Evolutionary conservation across 2,797 vertebrate species (phyloP).

Genomic region (Coregonus suidteri): DNA sequence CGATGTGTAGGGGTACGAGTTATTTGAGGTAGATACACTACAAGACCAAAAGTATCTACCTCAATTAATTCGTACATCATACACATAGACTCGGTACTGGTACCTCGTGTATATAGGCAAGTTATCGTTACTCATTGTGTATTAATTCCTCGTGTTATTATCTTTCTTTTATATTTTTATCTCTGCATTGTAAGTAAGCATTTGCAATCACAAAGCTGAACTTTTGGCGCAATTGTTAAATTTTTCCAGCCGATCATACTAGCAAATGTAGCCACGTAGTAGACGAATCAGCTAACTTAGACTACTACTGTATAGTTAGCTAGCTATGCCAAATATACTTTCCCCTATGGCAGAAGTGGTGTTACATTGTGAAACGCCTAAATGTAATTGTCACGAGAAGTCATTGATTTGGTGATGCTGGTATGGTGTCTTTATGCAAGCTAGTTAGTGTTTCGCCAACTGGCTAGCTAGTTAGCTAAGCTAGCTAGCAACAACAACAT

Average conservation of each 20-base stretch:
- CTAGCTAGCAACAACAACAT: not conserved
- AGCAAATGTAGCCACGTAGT: not conserved
- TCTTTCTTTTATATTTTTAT: not conserved
- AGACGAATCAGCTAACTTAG: not conserved
- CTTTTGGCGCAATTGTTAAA: not conserved
- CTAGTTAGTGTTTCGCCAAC: not conserved
- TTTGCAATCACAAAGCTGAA: slow-evolving; percentile 5
- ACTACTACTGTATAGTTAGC: not conserved
- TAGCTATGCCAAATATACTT: not conserved
- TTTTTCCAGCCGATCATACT: too few species aligned
- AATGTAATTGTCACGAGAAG: not conserved
- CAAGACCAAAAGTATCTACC: too few species aligned
- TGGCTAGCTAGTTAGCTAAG: not conserved
- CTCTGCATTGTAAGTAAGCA: not conserved
- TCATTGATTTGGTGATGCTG: not conserved
- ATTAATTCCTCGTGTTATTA: too few species aligned
- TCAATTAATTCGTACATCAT: too few species aligned
- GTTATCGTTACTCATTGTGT: too few species aligned
- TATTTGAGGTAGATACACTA: too few species aligned
- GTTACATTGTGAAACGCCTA: not conserved
- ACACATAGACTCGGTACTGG: too few species aligned
- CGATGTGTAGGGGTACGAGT: too few species aligned
- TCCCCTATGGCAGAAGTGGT: not conserved
- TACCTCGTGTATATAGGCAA: too few species aligned
- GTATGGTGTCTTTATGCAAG: not conserved